Percentiles rank a stretch among this genome's conserved stretches.
Evolutionary conservation across 2,888 invertebrate species (phyloP).

Genomic region (Orchestes rusci): DNA sequence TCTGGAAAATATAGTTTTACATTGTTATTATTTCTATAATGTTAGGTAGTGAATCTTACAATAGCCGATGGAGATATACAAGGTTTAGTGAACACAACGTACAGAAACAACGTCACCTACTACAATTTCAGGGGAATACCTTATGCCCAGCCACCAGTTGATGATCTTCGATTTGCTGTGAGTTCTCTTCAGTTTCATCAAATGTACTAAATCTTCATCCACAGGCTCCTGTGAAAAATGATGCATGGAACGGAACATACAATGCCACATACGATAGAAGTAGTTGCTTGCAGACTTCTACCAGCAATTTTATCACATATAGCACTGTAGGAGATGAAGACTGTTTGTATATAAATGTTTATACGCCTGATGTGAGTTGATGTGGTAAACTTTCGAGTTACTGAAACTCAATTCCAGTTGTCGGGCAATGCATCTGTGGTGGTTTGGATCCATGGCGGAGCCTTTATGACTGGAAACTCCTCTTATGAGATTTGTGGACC

Average conservation of each 20-base stretch:
- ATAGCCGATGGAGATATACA: constrained; percentile 1
- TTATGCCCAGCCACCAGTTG: constrained; percentile 3
- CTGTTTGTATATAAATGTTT: too few relatives aligned
- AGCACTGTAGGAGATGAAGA: not conserved
- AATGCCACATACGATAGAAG: not conserved
- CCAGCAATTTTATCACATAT: not conserved
- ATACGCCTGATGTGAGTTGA: constrained; percentile 1
- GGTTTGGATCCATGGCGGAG: too few relatives aligned
- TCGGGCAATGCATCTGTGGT: too few relatives aligned
- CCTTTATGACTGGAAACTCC: too few relatives aligned
- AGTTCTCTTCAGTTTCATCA: not conserved
- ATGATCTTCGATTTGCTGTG: constrained; percentile 8
- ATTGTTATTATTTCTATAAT: too few relatives aligned
- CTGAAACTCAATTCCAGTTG: too few relatives aligned
- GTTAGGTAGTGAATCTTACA: not conserved
- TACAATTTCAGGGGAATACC: constrained; percentile 4
- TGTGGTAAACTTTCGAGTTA: too few relatives aligned
- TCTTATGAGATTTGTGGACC: too few relatives aligned
- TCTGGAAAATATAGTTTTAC: too few relatives aligned
- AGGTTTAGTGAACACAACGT: not conserved
- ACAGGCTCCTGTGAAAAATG: too few relatives aligned
- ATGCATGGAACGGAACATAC: constrained; percentile 1
- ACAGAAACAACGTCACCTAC: not conserved
- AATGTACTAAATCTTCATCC: too few relatives aligned
- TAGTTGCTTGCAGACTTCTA: not conserved